These are phyloP conservation scores for Tetrax tetrax DNA, from an alignment of 2,113 vertebrate species.

Conservation along the genomic window DNA sequence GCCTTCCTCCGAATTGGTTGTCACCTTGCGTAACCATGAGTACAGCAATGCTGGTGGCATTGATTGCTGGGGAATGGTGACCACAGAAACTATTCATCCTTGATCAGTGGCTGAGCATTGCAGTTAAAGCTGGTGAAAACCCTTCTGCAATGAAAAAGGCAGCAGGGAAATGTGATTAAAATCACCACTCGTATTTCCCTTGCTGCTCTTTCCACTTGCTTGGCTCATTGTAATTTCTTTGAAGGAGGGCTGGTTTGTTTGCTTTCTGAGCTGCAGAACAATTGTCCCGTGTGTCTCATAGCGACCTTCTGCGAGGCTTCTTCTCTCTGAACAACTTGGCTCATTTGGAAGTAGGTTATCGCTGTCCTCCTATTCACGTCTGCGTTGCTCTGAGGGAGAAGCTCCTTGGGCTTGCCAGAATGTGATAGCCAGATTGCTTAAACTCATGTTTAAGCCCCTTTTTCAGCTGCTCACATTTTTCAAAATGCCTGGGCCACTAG, in stretches of 20 bases:
- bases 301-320: background rate
- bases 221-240: background rate
- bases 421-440: background rate
- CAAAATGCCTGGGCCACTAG: background rate
- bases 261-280: background rate
- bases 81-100: background rate
- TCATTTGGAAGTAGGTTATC: background rate
- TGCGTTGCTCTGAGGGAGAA: background rate
- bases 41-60: background rate
- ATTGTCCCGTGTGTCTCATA: background rate
- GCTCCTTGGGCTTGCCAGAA: background rate
- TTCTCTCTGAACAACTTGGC: background rate
- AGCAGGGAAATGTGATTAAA: background rate
- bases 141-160: background rate
- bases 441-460: background rate
- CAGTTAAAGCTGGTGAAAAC: background rate
- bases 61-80: background rate
- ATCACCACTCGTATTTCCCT: background rate
- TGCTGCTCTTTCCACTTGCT: background rate
- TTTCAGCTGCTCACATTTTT: background rate
- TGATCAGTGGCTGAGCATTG: fast-evolving
- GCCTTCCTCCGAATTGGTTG: background rate
- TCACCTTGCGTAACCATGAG: background rate
- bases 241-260: background rate
- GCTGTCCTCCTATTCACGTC: background rate